These are phyloP conservation scores for Cephalopachus bancanus DNA, from an alignment of 2,797 vertebrate species.

Conservation along the genomic window DNA sequence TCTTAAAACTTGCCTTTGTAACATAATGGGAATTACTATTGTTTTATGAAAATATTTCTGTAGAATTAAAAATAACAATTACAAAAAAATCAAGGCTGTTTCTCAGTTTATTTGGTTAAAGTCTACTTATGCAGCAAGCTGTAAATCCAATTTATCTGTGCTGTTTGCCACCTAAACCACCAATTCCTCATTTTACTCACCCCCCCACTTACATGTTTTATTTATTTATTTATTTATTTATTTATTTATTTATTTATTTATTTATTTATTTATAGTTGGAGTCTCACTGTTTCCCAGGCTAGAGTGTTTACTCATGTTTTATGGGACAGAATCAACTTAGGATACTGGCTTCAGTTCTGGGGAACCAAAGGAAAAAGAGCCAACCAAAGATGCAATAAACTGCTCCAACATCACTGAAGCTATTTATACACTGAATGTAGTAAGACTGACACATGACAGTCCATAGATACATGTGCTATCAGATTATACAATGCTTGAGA, in stretches of 20 bases:
- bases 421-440: conserved; percentile 30
- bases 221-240: too few relatives aligned
- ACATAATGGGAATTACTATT: conserved; percentile 10
- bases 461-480: not conserved
- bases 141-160: conserved; percentile 13
- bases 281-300: too few relatives aligned
- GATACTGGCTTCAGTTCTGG: not conserved
- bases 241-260: too few relatives aligned
- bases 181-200: not conserved
- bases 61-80: conserved; percentile 13
- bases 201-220: too few relatives aligned
- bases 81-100: conserved; percentile 23
- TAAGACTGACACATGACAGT: not conserved
- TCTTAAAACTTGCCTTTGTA: conserved; percentile 30
- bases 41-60: conserved; percentile 37
- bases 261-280: too few relatives aligned
- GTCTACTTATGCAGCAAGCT: not conserved
- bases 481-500: not conserved
- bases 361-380: not conserved
- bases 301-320: not conserved
- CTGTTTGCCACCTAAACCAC: not conserved
- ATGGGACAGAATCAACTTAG: conserved; percentile 4
- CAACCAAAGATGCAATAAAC: not conserved
- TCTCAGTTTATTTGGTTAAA: conserved; percentile 36
- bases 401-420: not conserved